These are phyloP conservation scores for Thunnus thynnus DNA, from an alignment of 2,113 vertebrate species.

Conservation along the genomic window DNA sequence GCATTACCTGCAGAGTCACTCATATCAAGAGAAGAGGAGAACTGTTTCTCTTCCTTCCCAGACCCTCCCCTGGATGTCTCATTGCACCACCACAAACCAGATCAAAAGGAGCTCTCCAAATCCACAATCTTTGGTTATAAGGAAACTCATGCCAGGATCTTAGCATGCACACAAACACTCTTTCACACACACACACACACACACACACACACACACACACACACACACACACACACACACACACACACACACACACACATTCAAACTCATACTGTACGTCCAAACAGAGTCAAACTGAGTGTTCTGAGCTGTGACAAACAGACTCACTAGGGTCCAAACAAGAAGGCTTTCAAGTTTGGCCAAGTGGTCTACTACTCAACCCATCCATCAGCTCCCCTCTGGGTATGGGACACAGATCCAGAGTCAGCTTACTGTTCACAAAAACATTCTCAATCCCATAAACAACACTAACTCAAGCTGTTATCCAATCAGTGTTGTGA, in stretches of 20 bases:
- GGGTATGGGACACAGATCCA: slow-evolving; percentile 53
- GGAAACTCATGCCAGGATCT: slow-evolving; percentile 47
- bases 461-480: slow-evolving; percentile 16
- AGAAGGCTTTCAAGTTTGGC: slow-evolving; percentile 72
- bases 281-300: slow-evolving; percentile 57
- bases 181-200: neutral
- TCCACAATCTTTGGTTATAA: slow-evolving; percentile 44
- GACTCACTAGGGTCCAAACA: slow-evolving; percentile 53
- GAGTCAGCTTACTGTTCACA: slow-evolving; percentile 57
- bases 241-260: slow-evolving; percentile 10
- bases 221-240: slow-evolving; percentile 1
- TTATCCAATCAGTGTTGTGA: slow-evolving; percentile 23
- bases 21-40: slow-evolving; percentile 31
- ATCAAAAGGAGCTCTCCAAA: slow-evolving; percentile 61
- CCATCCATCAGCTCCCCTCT: slow-evolving; percentile 63
- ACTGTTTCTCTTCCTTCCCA: slow-evolving; percentile 23
- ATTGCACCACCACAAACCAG: slow-evolving; percentile 62
- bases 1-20: slow-evolving; percentile 35
- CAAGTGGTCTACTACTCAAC: slow-evolving; percentile 65
- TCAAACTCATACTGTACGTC: slow-evolving; percentile 37
- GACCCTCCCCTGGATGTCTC: slow-evolving; percentile 48
- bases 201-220: slow-evolving; percentile 12
- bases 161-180: slow-evolving; percentile 33
- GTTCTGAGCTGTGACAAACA: slow-evolving; percentile 68
- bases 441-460: slow-evolving; percentile 28